Percentiles rank a stretch among this genome's conserved stretches.
These are phyloP conservation scores for Lepidochrysops patricia DNA, from an alignment of 2,888 invertebrate species.

Conservation along the genomic window DNA sequence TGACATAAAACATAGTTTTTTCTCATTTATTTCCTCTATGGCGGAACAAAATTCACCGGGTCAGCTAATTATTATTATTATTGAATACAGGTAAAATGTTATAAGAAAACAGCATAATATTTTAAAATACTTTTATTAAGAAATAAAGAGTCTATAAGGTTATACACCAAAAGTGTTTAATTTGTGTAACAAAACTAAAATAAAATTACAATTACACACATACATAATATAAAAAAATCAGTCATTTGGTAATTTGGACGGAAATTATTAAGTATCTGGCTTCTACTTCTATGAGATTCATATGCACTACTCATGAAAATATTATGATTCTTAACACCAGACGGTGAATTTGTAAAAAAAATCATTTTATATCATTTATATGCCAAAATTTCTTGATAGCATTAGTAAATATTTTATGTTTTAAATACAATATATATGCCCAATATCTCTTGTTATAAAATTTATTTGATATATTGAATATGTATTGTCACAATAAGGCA, in stretches of 20 bases:
- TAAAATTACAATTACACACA: slow-evolving; percentile 36
- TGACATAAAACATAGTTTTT: too few relatives aligned
- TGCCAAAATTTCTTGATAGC: slow-evolving; percentile 13
- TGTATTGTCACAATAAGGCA: slow-evolving; percentile 12
- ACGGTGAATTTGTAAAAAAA: slow-evolving; percentile 42
- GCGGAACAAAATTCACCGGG: too few relatives aligned
- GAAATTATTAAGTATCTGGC: slow-evolving; percentile 68
- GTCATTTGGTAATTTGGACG: slow-evolving; percentile 71
- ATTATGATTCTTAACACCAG: slow-evolving; percentile 29
- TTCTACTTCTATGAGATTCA: slow-evolving; percentile 44
- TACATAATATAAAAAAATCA: slow-evolving; percentile 45
- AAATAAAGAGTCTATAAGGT: slow-evolving; percentile 43
- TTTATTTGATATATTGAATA: slow-evolving; percentile 1
- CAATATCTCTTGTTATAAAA: slow-evolving; percentile 8
- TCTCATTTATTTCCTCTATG: too few relatives aligned
- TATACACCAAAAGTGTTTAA: slow-evolving; percentile 38
- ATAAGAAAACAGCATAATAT: slow-evolving; percentile 25
- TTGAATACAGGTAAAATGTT: too few relatives aligned
- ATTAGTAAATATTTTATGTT: slow-evolving; percentile 11
- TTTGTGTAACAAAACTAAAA: slow-evolving; percentile 49
- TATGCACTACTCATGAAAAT: slow-evolving; percentile 24
- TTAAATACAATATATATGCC: not conserved
- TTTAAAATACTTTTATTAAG: slow-evolving; percentile 60
- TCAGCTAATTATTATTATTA: too few relatives aligned
- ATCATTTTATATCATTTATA: not conserved